Evolutionary conservation across 2,797 vertebrate species (phyloP).

Genomic region (Crenichthys baileyi): DNA sequence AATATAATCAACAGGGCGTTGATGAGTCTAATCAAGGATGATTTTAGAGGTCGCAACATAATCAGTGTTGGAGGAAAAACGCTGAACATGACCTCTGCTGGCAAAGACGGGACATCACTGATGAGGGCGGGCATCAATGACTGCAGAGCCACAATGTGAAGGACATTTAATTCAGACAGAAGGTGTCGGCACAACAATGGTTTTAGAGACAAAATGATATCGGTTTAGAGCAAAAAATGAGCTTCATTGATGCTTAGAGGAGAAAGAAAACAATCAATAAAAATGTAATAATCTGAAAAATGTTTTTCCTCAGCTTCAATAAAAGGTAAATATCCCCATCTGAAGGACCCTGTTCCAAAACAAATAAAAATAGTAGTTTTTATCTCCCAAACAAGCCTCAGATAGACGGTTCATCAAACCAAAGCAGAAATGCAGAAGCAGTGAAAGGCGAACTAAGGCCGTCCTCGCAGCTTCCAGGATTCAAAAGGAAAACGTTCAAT

Average conservation of each 20-base stretch:
- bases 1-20: neutral
- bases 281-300: neutral
- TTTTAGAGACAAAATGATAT: neutral
- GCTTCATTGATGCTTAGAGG: neutral
- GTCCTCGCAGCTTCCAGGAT: no score
- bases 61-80: neutral
- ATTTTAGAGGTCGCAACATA: neutral
- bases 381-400: neutral
- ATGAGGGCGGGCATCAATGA: neutral
- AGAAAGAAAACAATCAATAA: neutral
- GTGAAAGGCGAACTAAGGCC: neutral
- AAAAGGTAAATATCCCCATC: neutral
- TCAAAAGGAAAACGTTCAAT: neutral
- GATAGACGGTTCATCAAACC: neutral
- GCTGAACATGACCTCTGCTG: neutral
- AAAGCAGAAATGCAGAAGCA: neutral
- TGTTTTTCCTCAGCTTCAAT: neutral
- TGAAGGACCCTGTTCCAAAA: neutral
- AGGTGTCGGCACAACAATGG: no score
- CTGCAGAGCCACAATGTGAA: neutral
- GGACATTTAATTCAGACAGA: no score
- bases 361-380: neutral
- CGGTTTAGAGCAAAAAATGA: neutral
- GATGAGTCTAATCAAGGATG: constrained; percentile 2
- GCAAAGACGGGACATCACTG: neutral